Evolutionary conservation across 2,888 invertebrate genomes (phyloP).

Genomic region (Tiphia femorata): DNA sequence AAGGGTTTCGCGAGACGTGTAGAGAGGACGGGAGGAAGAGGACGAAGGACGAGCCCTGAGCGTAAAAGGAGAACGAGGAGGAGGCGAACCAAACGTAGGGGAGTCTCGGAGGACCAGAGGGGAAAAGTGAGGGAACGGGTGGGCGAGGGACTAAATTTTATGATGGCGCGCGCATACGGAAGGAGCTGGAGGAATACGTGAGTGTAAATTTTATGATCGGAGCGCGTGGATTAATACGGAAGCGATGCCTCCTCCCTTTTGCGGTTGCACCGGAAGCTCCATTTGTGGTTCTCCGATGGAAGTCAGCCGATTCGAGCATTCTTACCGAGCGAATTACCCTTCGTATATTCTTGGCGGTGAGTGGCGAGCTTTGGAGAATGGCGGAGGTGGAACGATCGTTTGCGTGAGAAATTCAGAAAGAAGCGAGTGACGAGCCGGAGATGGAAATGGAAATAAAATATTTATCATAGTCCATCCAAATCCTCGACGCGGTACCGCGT

Average conservation of each 20-base stretch:
- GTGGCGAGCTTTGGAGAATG: not conserved
- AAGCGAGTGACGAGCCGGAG: not conserved
- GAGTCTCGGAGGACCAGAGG: not conserved
- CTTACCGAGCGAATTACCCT: not conserved
- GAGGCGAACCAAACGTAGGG: conserved; percentile 7
- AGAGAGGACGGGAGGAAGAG: conserved; percentile 11
- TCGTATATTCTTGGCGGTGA: not conserved
- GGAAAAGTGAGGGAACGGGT: not conserved
- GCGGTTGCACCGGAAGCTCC: conserved; percentile 18
- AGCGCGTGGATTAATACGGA: conserved; percentile 46
- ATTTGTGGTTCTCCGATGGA: conserved; percentile 19
- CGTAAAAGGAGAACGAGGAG: conserved; percentile 2
- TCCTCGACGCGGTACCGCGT: not conserved
- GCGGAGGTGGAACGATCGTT: too few relatives aligned
- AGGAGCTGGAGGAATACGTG: conserved; percentile 35
- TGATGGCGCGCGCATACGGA: conserved; percentile 43
- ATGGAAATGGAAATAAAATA: not conserved
- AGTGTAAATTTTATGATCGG: conserved; percentile 50
- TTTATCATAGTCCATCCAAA: not conserved
- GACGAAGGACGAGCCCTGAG: not conserved
- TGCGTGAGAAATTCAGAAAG: not conserved
- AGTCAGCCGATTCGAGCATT: not conserved
- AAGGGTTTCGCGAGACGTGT: conserved; percentile 61
- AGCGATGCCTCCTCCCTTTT: conserved; percentile 31
- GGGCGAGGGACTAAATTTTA: conserved; percentile 9